These are phyloP conservation scores for Bufotes viridis DNA, from an alignment of 2,797 vertebrate genomes.

Conservation along the genomic window DNA sequence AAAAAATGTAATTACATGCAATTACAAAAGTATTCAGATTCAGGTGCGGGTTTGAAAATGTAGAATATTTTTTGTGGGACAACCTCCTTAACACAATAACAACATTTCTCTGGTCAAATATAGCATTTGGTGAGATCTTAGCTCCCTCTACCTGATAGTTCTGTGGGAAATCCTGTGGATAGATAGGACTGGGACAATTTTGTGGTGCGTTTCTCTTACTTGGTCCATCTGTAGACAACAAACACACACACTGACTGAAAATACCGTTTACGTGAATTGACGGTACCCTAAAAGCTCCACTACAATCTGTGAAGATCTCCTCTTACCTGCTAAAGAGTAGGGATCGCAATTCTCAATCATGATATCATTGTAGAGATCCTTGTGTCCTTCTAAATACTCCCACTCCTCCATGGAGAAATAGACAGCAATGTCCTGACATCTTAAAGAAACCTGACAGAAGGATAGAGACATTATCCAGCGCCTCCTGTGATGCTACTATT, in stretches of 20 bases:
- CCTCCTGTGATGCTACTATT: too few relatives aligned
- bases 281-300: neutral
- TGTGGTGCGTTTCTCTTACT: neutral
- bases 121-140: neutral
- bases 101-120: neutral
- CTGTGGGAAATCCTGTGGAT: neutral
- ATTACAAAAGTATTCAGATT: too few relatives aligned
- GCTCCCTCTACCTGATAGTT: neutral
- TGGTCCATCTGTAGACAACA: neutral
- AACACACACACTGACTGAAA: neutral
- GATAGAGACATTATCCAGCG: neutral
- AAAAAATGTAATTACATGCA: too few relatives aligned
- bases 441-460: neutral
- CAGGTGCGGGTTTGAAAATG: too few relatives aligned
- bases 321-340: neutral
- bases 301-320: neutral
- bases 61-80: too few relatives aligned
- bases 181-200: neutral
- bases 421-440: neutral
- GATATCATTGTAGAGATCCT: neutral
- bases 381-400: neutral
- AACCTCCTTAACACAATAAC: too few relatives aligned
- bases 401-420: neutral
- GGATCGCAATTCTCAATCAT: neutral
- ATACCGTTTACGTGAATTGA: too few relatives aligned